Base-by-base conservation (phyloP, 2,888 invertebrate species). In the Acronicta aceris region DNA sequence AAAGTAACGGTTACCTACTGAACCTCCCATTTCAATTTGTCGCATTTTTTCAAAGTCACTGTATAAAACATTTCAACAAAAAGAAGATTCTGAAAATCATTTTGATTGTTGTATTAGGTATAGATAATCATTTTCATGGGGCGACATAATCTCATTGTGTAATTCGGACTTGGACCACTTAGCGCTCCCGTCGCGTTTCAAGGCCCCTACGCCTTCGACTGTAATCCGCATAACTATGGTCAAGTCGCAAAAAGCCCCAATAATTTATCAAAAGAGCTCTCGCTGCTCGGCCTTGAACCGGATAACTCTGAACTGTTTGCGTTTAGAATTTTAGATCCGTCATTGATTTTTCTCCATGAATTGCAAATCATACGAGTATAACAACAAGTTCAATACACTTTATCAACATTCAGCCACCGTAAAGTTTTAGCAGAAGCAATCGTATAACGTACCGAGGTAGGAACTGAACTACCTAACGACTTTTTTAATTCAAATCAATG, bases 231-330 rank as follows among this genome's bases (percentile, higher is more conserved):
- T 67, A 47, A 59, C 62, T 59, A 56, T 70, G 63, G 71, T 52
- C 53, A 64, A 70, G 49, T 58, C 62, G 64, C 60, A 74, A 74
- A 67, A 74, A 67, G 36, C 65, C 53, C 43, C 42, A 65, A 68
- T 60, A 71, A 74, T 74, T 74, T 59, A 68, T 74, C 74, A 74
- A 67, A 65, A 62, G 36, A 64, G 45, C 45, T 54, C 30, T 60
- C 43, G 49, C 36, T 27, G 5, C 27, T 27, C 8, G 5, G 6
- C 43, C 67, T 46, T 50, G 52, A 47, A 27, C 9, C 40, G 47
- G 48, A 67, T 64, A 67, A 47, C 41, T 57, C 46, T 49, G 36
- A 45, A 67, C 64, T 74, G 52, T 64, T 70, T 54, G 51, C 51
- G 12, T n/a, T n/a, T n/a, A n/a, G n/a, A n/a, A n/a, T n/a, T 51